Evolutionary conservation across 2,113 vertebrate genomes (phyloP).

Genomic region (Rhynchopsitta pachyrhyncha): DNA sequence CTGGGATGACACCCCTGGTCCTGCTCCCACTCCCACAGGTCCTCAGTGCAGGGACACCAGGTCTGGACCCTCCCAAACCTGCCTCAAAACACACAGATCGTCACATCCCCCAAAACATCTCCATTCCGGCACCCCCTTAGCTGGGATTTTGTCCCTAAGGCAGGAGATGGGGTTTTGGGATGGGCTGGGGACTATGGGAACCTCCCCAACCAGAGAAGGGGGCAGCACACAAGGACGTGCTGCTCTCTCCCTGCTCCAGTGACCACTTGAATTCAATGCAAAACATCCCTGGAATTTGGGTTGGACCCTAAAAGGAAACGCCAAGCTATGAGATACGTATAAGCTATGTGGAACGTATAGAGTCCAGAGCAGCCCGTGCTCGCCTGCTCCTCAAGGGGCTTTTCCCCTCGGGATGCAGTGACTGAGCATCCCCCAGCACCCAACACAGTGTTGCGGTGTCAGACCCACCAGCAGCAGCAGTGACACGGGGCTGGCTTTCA

Average conservation of each 20-base stretch:
- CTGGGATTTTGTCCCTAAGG: rapidly evolving
- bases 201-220: background rate
- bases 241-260: background rate
- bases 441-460: background rate
- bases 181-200: background rate
- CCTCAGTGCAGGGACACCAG: background rate
- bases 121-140: background rate
- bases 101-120: background rate
- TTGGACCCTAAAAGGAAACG: background rate
- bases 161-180: background rate
- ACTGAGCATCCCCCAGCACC: background rate
- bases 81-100: background rate
- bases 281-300: background rate
- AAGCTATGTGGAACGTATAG: background rate
- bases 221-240: rapidly evolving
- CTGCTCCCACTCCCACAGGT: background rate
- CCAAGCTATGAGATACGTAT: background rate
- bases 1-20: background rate
- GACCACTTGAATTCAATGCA: background rate
- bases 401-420: rapidly evolving
- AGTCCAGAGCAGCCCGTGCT: rapidly evolving
- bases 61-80: background rate
- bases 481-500: background rate
- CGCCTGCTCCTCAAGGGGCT: background rate
- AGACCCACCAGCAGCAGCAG: background rate